These are phyloP conservation scores for Alces alces DNA, from an alignment of 2,113 vertebrate genomes.

Conservation along the genomic window DNA sequence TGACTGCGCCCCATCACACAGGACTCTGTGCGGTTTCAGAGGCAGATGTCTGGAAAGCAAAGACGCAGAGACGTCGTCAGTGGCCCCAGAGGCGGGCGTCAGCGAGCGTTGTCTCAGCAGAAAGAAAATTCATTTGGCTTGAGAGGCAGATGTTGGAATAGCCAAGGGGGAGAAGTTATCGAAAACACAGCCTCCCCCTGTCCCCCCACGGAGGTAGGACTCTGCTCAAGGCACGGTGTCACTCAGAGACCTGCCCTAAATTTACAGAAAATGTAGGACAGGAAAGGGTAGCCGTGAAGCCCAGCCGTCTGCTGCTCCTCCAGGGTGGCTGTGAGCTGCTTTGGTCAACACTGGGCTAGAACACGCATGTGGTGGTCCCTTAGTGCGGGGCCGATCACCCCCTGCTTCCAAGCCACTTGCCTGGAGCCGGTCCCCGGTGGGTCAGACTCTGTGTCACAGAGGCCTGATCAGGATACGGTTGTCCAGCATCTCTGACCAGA, in stretches of 20 bases:
- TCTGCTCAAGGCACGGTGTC: neutral
- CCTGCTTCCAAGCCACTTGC: no score
- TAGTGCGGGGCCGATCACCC: rapidly evolving
- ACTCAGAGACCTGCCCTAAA: neutral
- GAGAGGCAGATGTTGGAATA: neutral
- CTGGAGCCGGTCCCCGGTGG: neutral
- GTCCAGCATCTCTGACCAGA: no score
- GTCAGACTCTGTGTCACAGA: rapidly evolving
- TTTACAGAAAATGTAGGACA: neutral
- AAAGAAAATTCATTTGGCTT: neutral
- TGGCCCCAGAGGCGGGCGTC: rapidly evolving
- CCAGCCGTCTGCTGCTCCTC: neutral
- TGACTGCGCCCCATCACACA: rapidly evolving
- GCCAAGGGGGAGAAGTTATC: neutral
- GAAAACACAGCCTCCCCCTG: rapidly evolving
- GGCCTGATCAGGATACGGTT: rapidly evolving
- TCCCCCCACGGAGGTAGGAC: neutral
- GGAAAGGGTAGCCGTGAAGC: neutral
- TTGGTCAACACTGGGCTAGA: neutral
- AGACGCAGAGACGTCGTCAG: neutral
- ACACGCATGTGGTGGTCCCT: rapidly evolving
- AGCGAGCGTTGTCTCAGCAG: neutral
- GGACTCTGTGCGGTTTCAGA: neutral
- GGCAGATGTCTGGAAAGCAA: neutral
- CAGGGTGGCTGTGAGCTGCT: rapidly evolving